A percentile compares a stretch with the other conserved stretches of the same genome.
Evolutionary conservation across 2,113 vertebrate species (phyloP).

Genomic region (Columba janthina): DNA sequence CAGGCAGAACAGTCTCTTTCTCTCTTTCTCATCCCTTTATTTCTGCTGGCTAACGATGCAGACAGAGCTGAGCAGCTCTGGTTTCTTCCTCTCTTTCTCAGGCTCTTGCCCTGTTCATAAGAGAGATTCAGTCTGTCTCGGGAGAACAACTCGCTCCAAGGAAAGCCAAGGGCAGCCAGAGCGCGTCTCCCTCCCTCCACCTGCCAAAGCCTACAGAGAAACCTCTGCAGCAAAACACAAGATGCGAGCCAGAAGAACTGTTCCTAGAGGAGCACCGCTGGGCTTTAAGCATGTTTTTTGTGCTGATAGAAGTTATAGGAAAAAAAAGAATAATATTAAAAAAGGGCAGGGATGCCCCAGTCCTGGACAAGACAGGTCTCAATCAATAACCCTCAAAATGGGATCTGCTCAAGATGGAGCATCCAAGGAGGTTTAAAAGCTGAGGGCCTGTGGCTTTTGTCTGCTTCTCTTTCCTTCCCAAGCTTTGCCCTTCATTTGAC

Average conservation of each 20-base stretch:
- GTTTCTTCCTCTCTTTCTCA: neutral
- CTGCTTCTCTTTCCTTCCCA: neutral
- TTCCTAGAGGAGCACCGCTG: neutral
- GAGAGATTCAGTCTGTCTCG: neutral
- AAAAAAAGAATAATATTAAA: neutral
- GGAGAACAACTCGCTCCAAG: neutral
- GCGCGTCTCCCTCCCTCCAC: neutral
- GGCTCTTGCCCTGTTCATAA: neutral
- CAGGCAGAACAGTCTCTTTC: neutral
- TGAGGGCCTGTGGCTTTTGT: neutral
- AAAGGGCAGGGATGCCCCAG: neutral
- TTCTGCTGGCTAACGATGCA: neutral
- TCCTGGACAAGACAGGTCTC: neutral
- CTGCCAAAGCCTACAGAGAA: neutral
- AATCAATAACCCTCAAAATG: neutral
- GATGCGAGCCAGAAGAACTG: neutral
- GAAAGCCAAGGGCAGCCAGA: neutral
- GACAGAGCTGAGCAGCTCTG: neutral
- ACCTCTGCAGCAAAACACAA: neutral
- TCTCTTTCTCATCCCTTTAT: neutral
- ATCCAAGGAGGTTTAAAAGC: neutral
- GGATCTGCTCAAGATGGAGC: neutral
- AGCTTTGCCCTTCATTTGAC: neutral
- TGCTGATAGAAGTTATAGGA: neutral
- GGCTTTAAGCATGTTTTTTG: neutral